Conservation (phyloP, 2,113 vertebrate genomes). For the Pluvialis apricaria region DNA sequence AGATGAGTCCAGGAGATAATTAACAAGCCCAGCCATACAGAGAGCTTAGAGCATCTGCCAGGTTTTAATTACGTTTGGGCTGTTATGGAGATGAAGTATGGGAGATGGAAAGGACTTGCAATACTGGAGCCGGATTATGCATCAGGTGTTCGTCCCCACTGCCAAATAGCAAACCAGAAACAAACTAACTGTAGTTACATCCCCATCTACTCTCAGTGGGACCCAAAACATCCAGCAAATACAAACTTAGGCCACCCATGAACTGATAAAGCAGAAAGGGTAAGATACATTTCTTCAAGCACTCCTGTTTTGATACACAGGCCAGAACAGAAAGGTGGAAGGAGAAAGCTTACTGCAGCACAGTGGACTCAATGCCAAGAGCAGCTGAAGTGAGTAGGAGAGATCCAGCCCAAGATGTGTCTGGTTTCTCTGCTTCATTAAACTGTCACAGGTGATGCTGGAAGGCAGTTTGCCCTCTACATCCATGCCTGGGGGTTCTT, state of each 20-base stretch:
- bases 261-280: neutral
- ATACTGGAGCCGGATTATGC: fast-evolving
- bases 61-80: neutral
- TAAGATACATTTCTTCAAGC: neutral
- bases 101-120: neutral
- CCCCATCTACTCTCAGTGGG: neutral
- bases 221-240: neutral
- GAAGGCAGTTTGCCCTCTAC: neutral
- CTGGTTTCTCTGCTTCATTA: neutral
- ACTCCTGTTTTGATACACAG: neutral
- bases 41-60: conserved; percentile 3
- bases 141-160: neutral
- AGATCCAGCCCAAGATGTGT: neutral
- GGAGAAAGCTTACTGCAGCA: neutral
- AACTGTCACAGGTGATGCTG: neutral
- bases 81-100: neutral
- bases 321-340: neutral
- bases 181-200: neutral
- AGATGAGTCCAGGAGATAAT: neutral
- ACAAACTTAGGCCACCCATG: neutral
- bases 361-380: neutral
- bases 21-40: neutral
- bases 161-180: neutral
- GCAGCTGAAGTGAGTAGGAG: neutral
- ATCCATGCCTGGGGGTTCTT: neutral